Evolutionary conservation across 2,797 vertebrate genomes (phyloP), one percentile per base, ranked within the genome.

Genomic region (Rhabdophis nuchalis): DNA sequence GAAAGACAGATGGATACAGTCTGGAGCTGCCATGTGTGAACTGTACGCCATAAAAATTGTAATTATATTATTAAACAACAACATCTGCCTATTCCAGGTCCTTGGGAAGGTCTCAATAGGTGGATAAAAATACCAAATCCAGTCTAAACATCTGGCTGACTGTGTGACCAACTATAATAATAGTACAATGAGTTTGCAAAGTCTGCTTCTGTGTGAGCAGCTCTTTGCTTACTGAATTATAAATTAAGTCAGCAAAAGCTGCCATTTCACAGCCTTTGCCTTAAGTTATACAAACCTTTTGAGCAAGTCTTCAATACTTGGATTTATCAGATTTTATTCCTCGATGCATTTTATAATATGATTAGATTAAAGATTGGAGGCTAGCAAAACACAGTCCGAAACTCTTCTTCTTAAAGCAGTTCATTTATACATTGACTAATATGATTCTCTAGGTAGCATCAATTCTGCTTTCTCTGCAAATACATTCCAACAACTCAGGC

Each of bases 391-490:
- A 93, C 52, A 93, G 97, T 95, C 95, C 94, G 94, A 96, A 89
- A 89, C 93, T 94, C 93, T 91, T 94, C 93, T 95, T 95, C 93
- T 88, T 95, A 4, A 94, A 91, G 93, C 29, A 95, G 89, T 93
- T 96, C 94, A 93, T 95, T 94, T 95, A 94, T 95, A 94, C 72
- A 94, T 90, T 86, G 96, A 94, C 96, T 93, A 96, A 96, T 96
- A 96, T 95, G 96, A 96, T 95, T 94, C 94, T 60, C 94, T 61
- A 94, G 94, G 89, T 95, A 93, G 96, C 97, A 96, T 94, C 96
- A 93, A 94, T 97, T 97, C 92, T 98, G 97, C 98, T 98, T 98
- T 97, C 97, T 98, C 97, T 97, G 95, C 97, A 98, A 98, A 98
- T 96, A 98, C 94, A 95, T 98, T 97, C 97, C 97, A 97, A 97